Conservation (phyloP, 37 sponge, comb jelly and placozoan genomes). For the Aplysina aerophoba region DNA sequence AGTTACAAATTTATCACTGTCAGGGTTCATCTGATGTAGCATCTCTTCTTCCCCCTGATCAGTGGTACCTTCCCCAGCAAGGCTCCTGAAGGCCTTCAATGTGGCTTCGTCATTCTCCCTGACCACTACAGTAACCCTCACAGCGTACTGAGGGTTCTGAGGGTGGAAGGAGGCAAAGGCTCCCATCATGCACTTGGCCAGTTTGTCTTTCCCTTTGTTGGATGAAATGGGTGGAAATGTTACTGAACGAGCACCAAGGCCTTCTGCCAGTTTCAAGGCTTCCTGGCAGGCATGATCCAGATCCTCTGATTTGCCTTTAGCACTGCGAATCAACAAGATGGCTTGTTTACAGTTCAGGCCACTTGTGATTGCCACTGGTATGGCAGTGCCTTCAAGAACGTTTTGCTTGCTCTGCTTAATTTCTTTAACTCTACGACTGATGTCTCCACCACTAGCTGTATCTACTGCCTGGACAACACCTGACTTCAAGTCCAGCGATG, state of each 20-base stretch:
- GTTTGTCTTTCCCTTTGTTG: slow-evolving; percentile 1
- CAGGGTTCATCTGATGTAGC: too few species aligned
- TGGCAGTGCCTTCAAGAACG: too few species aligned
- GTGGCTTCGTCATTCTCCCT: neutral
- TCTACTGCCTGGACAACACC: neutral
- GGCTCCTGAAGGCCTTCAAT: neutral
- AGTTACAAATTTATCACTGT: too few species aligned
- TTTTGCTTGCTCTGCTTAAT: too few species aligned
- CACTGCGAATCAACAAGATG: too few species aligned
- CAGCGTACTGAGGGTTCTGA: neutral
- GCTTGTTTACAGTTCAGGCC: too few species aligned
- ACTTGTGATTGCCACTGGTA: too few species aligned
- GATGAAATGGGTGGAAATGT: slow-evolving; percentile 60
- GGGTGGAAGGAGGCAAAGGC: neutral
- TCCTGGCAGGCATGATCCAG: slow-evolving; percentile 33
- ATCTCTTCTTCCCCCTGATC: too few species aligned
- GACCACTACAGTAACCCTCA: neutral
- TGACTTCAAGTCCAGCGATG: slow-evolving; percentile 8
- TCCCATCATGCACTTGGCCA: neutral
- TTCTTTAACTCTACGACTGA: too few species aligned
- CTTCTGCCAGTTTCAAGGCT: slow-evolving; percentile 32
- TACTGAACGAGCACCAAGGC: slow-evolving; percentile 42
- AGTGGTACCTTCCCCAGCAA: too few species aligned
- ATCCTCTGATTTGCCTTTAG: neutral
- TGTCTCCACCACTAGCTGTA: neutral